Evolutionary conservation across 2,113 vertebrate genomes (phyloP), one percentile per base, ranked within the genome.

Genomic region (Poeciliopsis prolifica): DNA sequence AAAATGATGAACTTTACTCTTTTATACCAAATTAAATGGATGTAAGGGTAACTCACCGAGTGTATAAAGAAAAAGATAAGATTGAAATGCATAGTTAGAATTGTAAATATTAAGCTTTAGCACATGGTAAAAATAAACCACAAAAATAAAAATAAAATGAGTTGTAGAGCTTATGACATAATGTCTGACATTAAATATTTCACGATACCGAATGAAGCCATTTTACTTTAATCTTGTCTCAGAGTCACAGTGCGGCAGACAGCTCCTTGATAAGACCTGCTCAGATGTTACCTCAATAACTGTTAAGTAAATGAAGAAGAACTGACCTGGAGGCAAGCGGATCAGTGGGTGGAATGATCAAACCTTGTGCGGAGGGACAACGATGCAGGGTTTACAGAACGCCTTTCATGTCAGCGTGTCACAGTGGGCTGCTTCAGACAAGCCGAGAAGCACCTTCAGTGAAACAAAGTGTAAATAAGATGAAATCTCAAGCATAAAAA

Each of bases 271-370:
- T 80, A 62, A 68, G 15, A 77, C 35, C 48, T 51, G 68, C 77
- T 88, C 63, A 71, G 75, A 84, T 87, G 74, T 81, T 70, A 75
- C 76, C 61, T 62, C 68, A 71, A 64, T 76, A 67, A 67, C 82
- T 70, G 74, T 42, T 60, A 86, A 84, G 75, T 65, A 77, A 81
- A 81, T 82, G 58, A 17, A 17, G 71, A 13, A 17, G 26, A 72
- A 74, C 76, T 81, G 71, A 86, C 72, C 84, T 81, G 79, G 82
- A 81, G 81, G 70, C 37, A 65, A 82, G 81, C 37, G 28, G 85
- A 82, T 79, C 9, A 37, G 58, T 17, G 83, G 75, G 65, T 71
- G 73, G 75, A 58, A 75, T 61, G 76, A 88, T 85, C 83, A 84
- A 79, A 81, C 64, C 65, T 9, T 31, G 58, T 29, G 33, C 17